Evolutionary conservation across 2,888 invertebrate genomes (phyloP), one percentile per base, ranked within the genome.

Genomic region (Agriopis marginaria): DNA sequence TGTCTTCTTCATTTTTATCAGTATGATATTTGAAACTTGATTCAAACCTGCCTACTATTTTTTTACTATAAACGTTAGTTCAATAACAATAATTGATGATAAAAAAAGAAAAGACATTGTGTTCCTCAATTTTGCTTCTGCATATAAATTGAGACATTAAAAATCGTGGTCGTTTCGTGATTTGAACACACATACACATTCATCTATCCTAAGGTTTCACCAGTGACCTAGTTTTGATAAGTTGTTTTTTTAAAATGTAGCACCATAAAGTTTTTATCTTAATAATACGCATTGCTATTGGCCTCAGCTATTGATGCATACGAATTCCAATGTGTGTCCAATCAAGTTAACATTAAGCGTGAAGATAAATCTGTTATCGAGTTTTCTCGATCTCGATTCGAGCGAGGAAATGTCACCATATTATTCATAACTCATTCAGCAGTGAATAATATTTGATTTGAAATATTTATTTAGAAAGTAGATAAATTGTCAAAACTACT

Each of bases 291-390:
- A 39, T 54, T 54, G 8, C 32, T 53, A 54, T n/a, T 39, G 53
- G 12, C 53, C 39, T 54, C 39, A 39, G 39, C 54, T 39, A 54
- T 40, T 54, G 12, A 54, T 39, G 32, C 54, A n/a, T 54, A 54
- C 54, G 7, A 54, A 40, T 32, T 39, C 39, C n/a, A 54, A 12
- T 39, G 39, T 1, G 11, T 12, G 12, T 54, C 54, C 11, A 54
- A 39, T n/a, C n/a, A 54, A 54, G 23, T 54, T 32, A 17, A 12
- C 5, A 53, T 32, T 23, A 32, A 54, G 54, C 54, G 54, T 40
- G 54, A 54, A 54, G 54, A 54, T 39, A 54, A 54, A 54, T 5
- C 3, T 54, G 54, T 54, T 39, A 54, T 54, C 54, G 54, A 5
- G 54, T 54, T 39, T 54, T 39, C 7, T 54, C 7, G n/a, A n/a